A percentile compares a stretch with the other conserved stretches of the same genome.
Evolutionary conservation across 30 jellyfish, hydroid and myxozoan genomes (phyloP).

Genomic region (Aurelia aurita): DNA sequence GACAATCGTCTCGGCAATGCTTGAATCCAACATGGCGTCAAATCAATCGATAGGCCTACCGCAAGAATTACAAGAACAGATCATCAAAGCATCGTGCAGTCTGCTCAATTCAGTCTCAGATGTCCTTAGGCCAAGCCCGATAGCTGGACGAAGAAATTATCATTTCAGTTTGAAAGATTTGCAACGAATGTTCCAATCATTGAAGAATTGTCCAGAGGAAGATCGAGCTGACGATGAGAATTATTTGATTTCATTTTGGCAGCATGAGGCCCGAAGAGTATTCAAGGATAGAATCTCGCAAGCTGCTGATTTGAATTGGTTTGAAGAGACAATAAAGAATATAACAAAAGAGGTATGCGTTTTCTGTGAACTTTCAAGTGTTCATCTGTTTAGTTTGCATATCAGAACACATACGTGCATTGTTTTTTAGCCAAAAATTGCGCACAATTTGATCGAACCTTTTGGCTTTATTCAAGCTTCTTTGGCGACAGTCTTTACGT

Average conservation of each 20-base stretch:
- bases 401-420: too few species aligned
- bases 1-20: conserved; percentile 73
- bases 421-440: too few species aligned
- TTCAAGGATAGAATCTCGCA: conserved; percentile 75
- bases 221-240: conserved; percentile 80
- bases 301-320: conserved; percentile 74
- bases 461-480: too few species aligned
- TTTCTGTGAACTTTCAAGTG: background rate
- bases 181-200: conserved; percentile 70
- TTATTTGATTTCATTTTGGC: conserved; percentile 74
- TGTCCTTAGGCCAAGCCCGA: conserved; percentile 60
- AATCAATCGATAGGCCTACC: conserved; percentile 66
- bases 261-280: conserved; percentile 73
- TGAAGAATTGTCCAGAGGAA: conserved; percentile 87
- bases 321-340: conserved; percentile 67
- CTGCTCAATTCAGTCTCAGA: conserved; percentile 39
- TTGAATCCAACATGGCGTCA: conserved; percentile 85
- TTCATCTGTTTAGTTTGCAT: too few species aligned
- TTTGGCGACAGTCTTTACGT: too few species aligned
- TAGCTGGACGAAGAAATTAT: conserved; percentile 57
- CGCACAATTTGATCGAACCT: too few species aligned
- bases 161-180: conserved; percentile 76
- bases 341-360: conserved; percentile 58
- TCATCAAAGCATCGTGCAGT: conserved; percentile 63
- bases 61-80: conserved; percentile 72